Conservation (phyloP, 2,113 vertebrate species). For the Zingel zingel region DNA sequence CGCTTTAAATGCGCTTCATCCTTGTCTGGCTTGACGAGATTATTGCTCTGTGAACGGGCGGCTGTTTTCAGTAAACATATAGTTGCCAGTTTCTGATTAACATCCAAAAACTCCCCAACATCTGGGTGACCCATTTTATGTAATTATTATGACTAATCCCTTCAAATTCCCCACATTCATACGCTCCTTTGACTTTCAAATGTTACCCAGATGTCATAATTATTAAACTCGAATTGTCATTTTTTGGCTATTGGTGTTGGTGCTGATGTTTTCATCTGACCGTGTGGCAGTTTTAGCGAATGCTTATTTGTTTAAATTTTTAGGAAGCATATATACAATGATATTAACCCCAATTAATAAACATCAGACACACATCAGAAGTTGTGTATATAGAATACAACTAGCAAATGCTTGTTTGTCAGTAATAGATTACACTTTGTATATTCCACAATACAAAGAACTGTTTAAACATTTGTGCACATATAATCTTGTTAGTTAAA, state of each 20-base stretch:
- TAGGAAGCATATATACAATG: background rate
- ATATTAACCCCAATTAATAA: background rate
- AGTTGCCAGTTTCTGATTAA: constrained; percentile 51
- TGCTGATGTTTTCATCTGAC: constrained; percentile 1
- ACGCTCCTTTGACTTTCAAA: constrained; percentile 59
- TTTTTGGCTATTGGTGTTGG: background rate
- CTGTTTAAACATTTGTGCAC: background rate
- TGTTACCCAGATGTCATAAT: constrained; percentile 65
- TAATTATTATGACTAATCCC: constrained; percentile 72
- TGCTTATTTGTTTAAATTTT: background rate
- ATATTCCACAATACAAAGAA: background rate
- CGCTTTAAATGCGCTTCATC: constrained; percentile 49
- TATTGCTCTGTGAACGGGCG: constrained; percentile 40
- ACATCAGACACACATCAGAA: background rate
- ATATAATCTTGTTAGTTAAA: background rate
- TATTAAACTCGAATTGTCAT: constrained; percentile 16
- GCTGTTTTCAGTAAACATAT: constrained; percentile 69
- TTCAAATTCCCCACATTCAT: constrained; percentile 66
- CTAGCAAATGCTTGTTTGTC: background rate
- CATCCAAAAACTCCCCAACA: constrained; percentile 54
- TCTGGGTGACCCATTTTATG: constrained; percentile 76
- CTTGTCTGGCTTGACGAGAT: constrained; percentile 61
- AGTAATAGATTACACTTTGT: background rate
- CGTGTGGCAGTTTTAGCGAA: background rate
- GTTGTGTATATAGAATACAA: background rate